These are phyloP conservation scores for Iguana delicatissima DNA, from an alignment of 2,797 vertebrate species.

Conservation along the genomic window DNA sequence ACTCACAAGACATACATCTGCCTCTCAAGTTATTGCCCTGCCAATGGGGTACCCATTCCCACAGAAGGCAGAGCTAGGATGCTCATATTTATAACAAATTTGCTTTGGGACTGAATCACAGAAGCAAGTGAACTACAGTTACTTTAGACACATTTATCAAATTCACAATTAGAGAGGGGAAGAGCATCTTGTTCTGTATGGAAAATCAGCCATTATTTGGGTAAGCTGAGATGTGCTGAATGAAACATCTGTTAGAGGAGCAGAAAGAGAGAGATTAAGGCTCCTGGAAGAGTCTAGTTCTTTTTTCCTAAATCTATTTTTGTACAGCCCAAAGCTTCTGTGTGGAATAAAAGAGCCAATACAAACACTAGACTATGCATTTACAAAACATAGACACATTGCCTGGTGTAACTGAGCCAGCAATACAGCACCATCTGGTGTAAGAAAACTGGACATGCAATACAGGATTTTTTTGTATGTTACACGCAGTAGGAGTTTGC, in stretches of 20 bases:
- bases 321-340: neutral
- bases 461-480: neutral
- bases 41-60: neutral
- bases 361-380: neutral
- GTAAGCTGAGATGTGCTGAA: accelerated
- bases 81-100: neutral
- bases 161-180: slow-evolving; percentile 8
- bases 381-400: neutral
- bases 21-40: neutral
- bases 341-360: neutral
- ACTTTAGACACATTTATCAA: slow-evolving; percentile 15
- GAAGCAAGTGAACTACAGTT: neutral
- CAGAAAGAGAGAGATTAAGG: neutral
- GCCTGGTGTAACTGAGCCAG: slow-evolving; percentile 46
- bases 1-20: neutral
- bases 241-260: neutral
- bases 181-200: neutral
- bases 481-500: neutral
- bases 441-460: neutral
- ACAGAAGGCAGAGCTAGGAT: neutral
- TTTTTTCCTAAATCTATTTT: neutral
- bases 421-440: slow-evolving; percentile 78
- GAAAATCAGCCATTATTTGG: neutral
- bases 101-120: slow-evolving; percentile 10
- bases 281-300: neutral